Evolutionary conservation across 2,113 vertebrate genomes (phyloP).

Genomic region (Cynoglossus semilaevis): DNA sequence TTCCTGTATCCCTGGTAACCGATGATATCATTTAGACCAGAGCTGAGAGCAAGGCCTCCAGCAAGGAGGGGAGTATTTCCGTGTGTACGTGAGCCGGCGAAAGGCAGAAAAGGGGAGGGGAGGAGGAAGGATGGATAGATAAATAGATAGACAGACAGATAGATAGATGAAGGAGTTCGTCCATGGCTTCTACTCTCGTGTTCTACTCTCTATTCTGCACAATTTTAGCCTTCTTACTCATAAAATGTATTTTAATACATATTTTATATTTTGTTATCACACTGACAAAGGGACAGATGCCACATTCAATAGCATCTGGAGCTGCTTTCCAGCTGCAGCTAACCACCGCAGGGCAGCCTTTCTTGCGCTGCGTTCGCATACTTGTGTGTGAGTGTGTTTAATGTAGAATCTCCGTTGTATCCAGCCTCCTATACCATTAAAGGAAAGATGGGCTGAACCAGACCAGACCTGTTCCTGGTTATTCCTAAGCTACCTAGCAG

Average conservation of each 20-base stretch:
- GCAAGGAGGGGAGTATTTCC: slow-evolving; percentile 51
- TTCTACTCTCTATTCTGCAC: slow-evolving; percentile 6
- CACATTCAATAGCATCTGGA: slow-evolving; percentile 10
- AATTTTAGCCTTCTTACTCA: neutral
- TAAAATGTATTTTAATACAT: slow-evolving; percentile 2
- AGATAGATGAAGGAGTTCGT: slow-evolving; percentile 13
- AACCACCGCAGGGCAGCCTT: slow-evolving; percentile 49
- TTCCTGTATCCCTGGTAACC: slow-evolving; percentile 78
- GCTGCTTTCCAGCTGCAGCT: slow-evolving; percentile 31
- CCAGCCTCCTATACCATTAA: slow-evolving; percentile 63
- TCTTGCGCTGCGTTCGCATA: slow-evolving; percentile 18
- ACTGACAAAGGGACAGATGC: slow-evolving; percentile 15
- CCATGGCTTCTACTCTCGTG: slow-evolving; percentile 4
- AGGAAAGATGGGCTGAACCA: slow-evolving; percentile 63
- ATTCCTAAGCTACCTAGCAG: slow-evolving; percentile 45
- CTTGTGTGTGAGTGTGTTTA: slow-evolving; percentile 16
- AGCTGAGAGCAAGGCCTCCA: slow-evolving; percentile 66
- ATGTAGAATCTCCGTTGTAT: slow-evolving; percentile 11
- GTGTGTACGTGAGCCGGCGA: slow-evolving; percentile 37
- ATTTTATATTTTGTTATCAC: slow-evolving; percentile 6
- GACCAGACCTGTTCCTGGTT: slow-evolving; percentile 51
- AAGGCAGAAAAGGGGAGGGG: neutral
- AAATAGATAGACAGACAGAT: neutral
- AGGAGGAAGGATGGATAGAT: neutral
- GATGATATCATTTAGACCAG: slow-evolving; percentile 74